A percentile compares a stretch with the other conserved stretches of the same genome.
These are phyloP conservation scores for Tiaroga cobitis DNA, from an alignment of 2,797 vertebrate genomes.

Conservation along the genomic window DNA sequence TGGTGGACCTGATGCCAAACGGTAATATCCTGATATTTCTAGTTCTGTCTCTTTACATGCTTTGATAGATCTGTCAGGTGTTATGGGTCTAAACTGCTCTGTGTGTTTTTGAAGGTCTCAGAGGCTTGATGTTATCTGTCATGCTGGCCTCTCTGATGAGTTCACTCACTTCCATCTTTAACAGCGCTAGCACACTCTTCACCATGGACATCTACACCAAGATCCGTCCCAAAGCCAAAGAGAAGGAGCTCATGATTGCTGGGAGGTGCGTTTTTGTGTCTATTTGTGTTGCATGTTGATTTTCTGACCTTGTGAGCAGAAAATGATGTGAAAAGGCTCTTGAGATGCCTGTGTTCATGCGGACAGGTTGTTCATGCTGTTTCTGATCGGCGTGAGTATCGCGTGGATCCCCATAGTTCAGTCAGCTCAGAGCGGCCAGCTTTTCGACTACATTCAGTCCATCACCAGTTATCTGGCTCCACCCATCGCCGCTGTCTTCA, in stretches of 20 bases:
- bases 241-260: slow-evolving; percentile 91
- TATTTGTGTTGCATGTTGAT: not conserved
- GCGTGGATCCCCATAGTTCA: slow-evolving; percentile 93
- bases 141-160: slow-evolving; percentile 99
- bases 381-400: slow-evolving; percentile 88
- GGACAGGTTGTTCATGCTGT: slow-evolving; percentile 83
- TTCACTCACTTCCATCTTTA: slow-evolving; percentile 96
- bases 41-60: not conserved
- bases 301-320: not conserved
- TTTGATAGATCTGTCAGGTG: not conserved
- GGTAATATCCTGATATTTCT: slow-evolving; percentile 71
- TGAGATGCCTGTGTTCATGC: not conserved
- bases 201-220: slow-evolving; percentile 96
- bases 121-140: slow-evolving; percentile 94
- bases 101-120: slow-evolving; percentile 80
- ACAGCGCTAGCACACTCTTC: slow-evolving; percentile 94
- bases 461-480: slow-evolving; percentile 69
- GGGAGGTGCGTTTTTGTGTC: slow-evolving; percentile 79
- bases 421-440: slow-evolving; percentile 87
- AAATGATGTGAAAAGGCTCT: not conserved
- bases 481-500: slow-evolving; percentile 58
- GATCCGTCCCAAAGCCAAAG: slow-evolving; percentile 76
- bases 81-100: not conserved
- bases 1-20: slow-evolving; percentile 92
- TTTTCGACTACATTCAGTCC: slow-evolving; percentile 73